These are phyloP conservation scores for Nebria brevicollis DNA, from an alignment of 2,888 invertebrate genomes.

Conservation along the genomic window DNA sequence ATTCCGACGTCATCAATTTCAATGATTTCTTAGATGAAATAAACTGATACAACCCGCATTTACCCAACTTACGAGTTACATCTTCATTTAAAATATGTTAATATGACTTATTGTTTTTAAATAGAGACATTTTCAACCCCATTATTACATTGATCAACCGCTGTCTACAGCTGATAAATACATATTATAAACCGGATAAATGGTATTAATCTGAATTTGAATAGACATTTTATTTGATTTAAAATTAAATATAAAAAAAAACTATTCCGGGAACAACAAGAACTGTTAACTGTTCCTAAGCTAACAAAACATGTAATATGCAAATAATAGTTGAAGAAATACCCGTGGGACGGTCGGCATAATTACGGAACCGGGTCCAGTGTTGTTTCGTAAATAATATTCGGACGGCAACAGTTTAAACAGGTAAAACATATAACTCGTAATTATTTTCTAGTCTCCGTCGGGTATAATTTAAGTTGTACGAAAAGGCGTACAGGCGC, in stretches of 20 bases:
- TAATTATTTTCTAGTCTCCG: conserved; percentile 43
- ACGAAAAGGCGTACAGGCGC: not conserved
- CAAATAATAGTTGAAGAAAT: conserved; percentile 27
- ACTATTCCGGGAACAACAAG: not conserved
- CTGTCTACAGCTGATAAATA: not conserved
- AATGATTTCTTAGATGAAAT: not conserved
- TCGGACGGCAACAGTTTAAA: conserved; percentile 13
- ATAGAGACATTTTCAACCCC: not conserved
- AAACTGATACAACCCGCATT: not conserved
- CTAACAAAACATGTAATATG: conserved; percentile 16
- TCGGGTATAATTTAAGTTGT: conserved; percentile 30
- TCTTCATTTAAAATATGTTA: not conserved
- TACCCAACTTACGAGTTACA: not conserved
- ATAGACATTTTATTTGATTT: no score
- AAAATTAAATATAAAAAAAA: not conserved
- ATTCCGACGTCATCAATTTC: not conserved
- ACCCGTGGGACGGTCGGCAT: conserved; percentile 15
- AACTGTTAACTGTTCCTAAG: not conserved
- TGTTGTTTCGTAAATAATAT: not conserved
- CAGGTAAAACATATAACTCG: conserved; percentile 43
- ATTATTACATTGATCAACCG: not conserved
- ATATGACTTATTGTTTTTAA: not conserved
- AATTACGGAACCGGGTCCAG: conserved; percentile 25
- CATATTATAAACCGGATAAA: not conserved
- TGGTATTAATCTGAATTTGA: not conserved